Evolutionary conservation across 1,140 invertebrate genomes (phyloP).

Genomic region (Antheraea pernyi): DNA sequence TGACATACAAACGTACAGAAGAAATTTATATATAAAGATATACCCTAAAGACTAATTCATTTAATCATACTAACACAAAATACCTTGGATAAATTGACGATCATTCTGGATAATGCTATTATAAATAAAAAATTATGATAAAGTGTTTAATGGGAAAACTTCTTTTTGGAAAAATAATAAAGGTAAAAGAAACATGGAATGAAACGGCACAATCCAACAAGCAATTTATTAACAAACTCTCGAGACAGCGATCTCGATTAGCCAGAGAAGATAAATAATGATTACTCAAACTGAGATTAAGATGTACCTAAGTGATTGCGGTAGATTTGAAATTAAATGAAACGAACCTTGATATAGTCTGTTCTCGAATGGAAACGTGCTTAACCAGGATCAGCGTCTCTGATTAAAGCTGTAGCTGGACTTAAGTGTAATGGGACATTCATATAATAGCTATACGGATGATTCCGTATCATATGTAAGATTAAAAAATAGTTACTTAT

Average conservation of each 20-base stretch:
- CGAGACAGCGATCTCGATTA: conserved; percentile 1
- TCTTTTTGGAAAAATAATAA: not conserved
- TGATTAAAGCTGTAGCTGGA: not conserved
- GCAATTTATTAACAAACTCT: conserved; percentile 1
- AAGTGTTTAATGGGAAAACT: not conserved
- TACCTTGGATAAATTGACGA: not conserved
- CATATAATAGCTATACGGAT: too few species aligned
- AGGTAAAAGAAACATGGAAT: not conserved
- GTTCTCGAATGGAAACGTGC: not conserved
- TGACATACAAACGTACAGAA: too few species aligned
- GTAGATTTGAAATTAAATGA: conserved; percentile 1
- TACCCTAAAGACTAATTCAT: too few species aligned
- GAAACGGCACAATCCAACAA: conserved; percentile 2
- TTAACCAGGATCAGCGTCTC: not conserved
- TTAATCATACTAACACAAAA: not conserved
- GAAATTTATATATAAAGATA: too few species aligned
- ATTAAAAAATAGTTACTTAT: too few species aligned
- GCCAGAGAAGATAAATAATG: not conserved
- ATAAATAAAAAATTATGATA: not conserved
- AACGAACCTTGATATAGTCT: not conserved
- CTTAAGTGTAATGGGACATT: not conserved
- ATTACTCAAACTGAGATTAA: conserved; percentile 2
- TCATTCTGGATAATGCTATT: not conserved
- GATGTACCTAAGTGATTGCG: conserved; percentile 1
- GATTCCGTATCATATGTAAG: too few species aligned